These are phyloP conservation scores for Arvicola amphibius DNA, from an alignment of 2,797 vertebrate species.

Conservation along the genomic window DNA sequence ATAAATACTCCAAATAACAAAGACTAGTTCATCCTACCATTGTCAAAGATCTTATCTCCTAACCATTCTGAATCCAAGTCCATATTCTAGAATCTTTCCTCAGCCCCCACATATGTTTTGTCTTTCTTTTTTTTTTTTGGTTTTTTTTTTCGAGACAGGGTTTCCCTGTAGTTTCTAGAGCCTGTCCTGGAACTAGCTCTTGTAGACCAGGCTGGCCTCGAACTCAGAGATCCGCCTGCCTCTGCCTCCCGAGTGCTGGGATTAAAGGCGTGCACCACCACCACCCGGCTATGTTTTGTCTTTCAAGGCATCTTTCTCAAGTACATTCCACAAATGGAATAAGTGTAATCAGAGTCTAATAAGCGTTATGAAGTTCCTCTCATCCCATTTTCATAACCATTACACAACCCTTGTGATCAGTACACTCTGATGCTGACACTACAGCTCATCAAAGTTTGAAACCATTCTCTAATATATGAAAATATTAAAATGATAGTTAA, in stretches of 20 bases:
- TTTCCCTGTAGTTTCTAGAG: no score
- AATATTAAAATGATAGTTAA: not conserved
- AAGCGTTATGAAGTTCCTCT: not conserved
- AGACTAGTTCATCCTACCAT: not conserved
- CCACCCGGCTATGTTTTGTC: accelerated
- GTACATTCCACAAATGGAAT: not conserved
- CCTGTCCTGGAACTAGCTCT: no score
- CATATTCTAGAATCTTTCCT: not conserved
- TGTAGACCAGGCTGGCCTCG: no score
- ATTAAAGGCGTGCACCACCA: no score
- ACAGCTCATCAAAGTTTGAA: not conserved
- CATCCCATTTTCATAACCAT: not conserved
- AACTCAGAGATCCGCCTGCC: no score
- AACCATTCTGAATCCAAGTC: not conserved
- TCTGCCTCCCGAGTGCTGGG: no score
- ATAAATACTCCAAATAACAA: not conserved
- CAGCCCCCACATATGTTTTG: accelerated
- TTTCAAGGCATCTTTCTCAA: not conserved
- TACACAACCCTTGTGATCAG: not conserved
- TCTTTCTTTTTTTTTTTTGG: no score
- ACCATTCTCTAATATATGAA: not conserved
- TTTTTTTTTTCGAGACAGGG: no score
- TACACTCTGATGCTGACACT: not conserved
- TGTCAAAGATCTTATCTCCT: not conserved
- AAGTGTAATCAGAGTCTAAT: not conserved